These are phyloP conservation scores for Anas georgica DNA, from an alignment of 2,797 vertebrate genomes.

Conservation along the genomic window DNA sequence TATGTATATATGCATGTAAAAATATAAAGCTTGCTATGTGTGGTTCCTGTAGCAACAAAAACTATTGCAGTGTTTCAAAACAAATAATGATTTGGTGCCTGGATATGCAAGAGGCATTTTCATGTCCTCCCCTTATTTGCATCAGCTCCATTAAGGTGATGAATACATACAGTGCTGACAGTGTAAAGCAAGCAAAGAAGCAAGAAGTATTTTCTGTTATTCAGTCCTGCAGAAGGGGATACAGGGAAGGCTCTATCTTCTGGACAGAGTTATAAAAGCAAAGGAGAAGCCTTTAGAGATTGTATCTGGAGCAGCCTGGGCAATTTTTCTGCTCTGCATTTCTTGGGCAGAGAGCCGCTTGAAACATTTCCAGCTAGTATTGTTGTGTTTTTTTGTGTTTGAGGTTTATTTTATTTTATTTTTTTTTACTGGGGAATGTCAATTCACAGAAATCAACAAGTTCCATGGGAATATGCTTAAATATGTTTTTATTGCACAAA, in stretches of 20 bases:
- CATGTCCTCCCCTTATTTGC: neutral
- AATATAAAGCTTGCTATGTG: neutral
- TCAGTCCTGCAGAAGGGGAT: neutral
- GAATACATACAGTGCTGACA: neutral
- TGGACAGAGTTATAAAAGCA: neutral
- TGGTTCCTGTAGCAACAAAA: neutral
- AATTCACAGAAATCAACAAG: slow-evolving; percentile 30
- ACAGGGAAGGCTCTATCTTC: neutral
- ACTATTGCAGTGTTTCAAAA: neutral
- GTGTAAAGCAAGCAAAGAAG: neutral
- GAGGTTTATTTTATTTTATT: neutral
- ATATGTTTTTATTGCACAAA: neutral
- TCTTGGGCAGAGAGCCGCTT: neutral
- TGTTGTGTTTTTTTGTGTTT: too few relatives aligned
- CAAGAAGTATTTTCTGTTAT: neutral
- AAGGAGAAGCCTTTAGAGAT: neutral
- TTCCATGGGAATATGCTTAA: slow-evolving; percentile 9
- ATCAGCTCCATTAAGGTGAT: neutral
- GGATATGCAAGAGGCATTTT: neutral
- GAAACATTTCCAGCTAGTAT: neutral
- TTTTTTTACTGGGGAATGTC: neutral
- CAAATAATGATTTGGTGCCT: neutral
- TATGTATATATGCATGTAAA: neutral
- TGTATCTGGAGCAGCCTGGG: neutral
- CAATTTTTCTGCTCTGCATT: neutral